Conservation (phyloP, 2,797 vertebrate species). For the Mus spretus region DNA sequence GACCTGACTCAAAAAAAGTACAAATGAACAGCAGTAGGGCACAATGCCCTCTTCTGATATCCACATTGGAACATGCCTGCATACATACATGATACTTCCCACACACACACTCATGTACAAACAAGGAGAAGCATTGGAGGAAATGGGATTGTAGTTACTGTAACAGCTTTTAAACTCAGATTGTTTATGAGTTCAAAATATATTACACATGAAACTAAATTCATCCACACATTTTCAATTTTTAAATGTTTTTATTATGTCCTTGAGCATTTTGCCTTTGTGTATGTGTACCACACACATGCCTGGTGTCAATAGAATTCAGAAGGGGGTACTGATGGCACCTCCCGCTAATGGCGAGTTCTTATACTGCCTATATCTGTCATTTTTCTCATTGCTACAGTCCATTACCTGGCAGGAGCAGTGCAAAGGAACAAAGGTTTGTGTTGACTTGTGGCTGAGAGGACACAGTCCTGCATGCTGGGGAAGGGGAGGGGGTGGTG, state of each 20-base stretch:
- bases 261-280: not conserved
- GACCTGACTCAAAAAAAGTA: not conserved
- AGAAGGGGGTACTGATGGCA: not conserved
- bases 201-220: not conserved
- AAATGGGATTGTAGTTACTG: slow-evolving; percentile 5
- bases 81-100: not conserved
- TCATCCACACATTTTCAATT: not conserved
- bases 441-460: not conserved
- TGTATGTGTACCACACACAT: not conserved
- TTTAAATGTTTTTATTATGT: not conserved
- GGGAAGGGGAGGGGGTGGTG: not conserved
- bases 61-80: too few species aligned
- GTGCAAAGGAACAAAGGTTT: not conserved
- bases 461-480: not conserved
- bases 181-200: not conserved
- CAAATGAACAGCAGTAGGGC: not conserved
- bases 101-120: not conserved
- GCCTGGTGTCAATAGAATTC: too few species aligned
- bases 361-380: not conserved
- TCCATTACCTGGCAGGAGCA: not conserved
- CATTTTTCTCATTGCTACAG: not conserved
- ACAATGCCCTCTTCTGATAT: not conserved
- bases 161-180: not conserved
- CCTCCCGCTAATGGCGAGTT: too few species aligned
- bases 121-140: slow-evolving; percentile 11